Percentiles rank a stretch among this genome's conserved stretches.
Conservation (phyloP, 2,113 vertebrate genomes). For the Patagioenas fasciata region DNA sequence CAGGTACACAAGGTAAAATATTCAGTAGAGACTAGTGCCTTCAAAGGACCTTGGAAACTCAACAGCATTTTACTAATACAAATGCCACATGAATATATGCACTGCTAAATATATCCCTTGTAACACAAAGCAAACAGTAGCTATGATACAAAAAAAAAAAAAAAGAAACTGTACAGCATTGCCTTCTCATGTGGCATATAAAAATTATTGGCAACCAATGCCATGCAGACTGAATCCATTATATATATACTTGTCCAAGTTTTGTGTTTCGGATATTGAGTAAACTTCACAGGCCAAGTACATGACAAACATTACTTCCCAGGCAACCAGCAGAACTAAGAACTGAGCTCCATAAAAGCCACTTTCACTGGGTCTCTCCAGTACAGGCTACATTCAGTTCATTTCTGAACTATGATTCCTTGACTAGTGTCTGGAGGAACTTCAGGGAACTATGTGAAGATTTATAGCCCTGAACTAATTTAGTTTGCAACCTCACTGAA, state of each 20-base stretch:
- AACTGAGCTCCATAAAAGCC: neutral
- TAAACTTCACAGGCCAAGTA: neutral
- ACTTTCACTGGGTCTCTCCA: neutral
- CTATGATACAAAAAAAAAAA: neutral
- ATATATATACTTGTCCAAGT: neutral
- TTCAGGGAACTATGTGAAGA: neutral
- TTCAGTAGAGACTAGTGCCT: neutral
- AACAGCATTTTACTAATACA: neutral
- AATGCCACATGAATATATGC: neutral
- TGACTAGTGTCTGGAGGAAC: neutral
- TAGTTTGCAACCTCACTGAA: neutral
- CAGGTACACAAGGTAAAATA: neutral
- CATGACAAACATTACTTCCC: neutral
- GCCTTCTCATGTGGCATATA: neutral
- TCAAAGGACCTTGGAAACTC: neutral
- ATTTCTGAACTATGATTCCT: neutral
- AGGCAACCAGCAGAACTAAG: neutral
- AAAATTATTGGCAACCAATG: neutral
- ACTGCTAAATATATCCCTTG: neutral
- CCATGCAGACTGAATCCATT: neutral
- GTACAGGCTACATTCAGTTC: neutral
- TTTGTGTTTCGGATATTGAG: fast-evolving
- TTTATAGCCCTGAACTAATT: neutral
- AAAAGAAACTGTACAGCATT: neutral
- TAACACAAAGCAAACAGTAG: neutral